phyloP scores from a whole-genome alignment of 1,140 invertebrate genomes.

The Capitella teleta region DNA sequence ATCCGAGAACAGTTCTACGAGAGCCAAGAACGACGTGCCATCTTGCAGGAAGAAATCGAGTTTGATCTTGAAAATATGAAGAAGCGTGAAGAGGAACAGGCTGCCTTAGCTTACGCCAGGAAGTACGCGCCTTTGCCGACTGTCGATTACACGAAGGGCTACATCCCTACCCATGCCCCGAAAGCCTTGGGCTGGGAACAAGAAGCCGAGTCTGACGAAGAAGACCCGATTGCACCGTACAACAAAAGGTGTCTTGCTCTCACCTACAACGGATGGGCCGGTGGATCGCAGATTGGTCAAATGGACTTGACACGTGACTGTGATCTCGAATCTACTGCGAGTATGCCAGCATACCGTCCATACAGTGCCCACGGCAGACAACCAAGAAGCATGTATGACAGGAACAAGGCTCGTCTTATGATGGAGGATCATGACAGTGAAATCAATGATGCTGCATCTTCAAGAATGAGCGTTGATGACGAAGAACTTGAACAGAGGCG shows the following conservation, averaged over 20 bases:
- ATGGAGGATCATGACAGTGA: no score
- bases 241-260: background rate
- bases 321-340: no score
- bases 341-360: background rate
- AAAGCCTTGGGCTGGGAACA: background rate
- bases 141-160: background rate
- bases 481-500: no score
- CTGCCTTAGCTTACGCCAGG: background rate
- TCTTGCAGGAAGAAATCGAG: background rate
- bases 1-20: conserved; percentile 1
- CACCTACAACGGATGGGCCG: background rate
- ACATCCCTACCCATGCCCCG: background rate
- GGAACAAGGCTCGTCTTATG: background rate
- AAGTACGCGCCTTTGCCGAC: background rate
- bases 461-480: no score
- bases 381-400: background rate
- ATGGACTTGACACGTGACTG: background rate
- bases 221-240: background rate
- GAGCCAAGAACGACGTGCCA: background rate
- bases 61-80: background rate
- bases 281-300: no score
- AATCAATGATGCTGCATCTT: no score
- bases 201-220: background rate
- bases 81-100: background rate
- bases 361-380: background rate